Conservation (phyloP, 2,113 vertebrate genomes). For the Aplodontia rufa region DNA sequence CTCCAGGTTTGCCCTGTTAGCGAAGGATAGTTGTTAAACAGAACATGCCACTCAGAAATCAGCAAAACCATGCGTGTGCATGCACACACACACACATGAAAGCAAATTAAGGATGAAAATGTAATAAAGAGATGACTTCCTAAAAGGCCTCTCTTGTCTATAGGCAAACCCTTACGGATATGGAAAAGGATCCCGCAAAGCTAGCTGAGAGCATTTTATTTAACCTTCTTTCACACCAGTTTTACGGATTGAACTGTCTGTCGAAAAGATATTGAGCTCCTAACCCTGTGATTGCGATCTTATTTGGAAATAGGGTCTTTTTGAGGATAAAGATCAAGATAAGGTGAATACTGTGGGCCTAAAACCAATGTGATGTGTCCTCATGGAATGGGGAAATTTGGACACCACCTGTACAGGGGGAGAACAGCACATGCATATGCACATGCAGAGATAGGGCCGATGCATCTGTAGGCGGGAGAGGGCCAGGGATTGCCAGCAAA, state of each 20-base stretch:
- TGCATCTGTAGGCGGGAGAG: background rate
- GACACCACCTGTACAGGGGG: background rate
- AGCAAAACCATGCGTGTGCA: background rate
- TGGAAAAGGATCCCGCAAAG: background rate
- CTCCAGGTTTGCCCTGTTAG: slow-evolving; percentile 88
- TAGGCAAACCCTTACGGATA: background rate
- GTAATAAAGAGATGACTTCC: background rate
- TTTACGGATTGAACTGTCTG: background rate
- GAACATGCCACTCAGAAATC: background rate
- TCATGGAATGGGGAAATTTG: background rate
- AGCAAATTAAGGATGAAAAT: background rate
- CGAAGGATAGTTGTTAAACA: background rate
- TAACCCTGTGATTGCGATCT: background rate
- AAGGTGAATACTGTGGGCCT: background rate
- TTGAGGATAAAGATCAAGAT: background rate
- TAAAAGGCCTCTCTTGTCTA: background rate
- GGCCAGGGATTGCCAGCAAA: background rate
- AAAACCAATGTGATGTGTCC: background rate
- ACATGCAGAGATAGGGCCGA: background rate
- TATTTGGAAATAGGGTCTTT: background rate
- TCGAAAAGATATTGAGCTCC: background rate
- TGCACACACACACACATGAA: background rate
- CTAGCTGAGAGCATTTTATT: background rate
- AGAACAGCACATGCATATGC: background rate
- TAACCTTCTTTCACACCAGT: background rate